A percentile compares a stretch with the other conserved stretches of the same genome.
phyloP scores from a whole-genome alignment of 2,888 invertebrate species.

The Strigamia crassipes region DNA sequence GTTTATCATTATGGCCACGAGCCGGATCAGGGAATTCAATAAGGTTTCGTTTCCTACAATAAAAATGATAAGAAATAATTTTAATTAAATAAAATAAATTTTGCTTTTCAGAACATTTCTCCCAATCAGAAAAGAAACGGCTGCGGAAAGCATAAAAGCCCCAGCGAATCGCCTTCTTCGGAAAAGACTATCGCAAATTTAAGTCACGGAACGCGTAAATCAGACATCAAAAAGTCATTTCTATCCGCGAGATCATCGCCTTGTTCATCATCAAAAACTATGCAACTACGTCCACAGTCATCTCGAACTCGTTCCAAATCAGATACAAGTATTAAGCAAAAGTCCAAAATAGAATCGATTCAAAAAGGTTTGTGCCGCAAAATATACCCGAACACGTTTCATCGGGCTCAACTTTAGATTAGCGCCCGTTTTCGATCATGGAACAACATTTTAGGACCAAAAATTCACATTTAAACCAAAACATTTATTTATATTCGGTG shows the following conservation, averaged over 20 bases:
- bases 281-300: not conserved
- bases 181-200: not conserved
- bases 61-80: no score
- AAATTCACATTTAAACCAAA: no score
- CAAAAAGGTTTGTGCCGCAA: not conserved
- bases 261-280: not conserved
- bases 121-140: not conserved
- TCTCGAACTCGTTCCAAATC: not conserved
- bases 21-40: not conserved
- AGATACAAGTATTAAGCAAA: not conserved
- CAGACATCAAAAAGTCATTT: not conserved
- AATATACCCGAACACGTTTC: no score
- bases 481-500: no score
- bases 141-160: not conserved
- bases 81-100: no score
- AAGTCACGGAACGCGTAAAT: not conserved
- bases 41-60: no score
- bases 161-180: not conserved
- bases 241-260: not conserved
- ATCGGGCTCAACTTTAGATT: no score
- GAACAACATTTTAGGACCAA: no score
- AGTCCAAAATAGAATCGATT: not conserved
- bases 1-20: conserved; percentile 8
- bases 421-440: no score
- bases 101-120: not conserved